A percentile compares a stretch with the other conserved stretches of the same genome.
Conservation (phyloP, 1,140 invertebrate species). For the Drosophila nigrodunni region DNA sequence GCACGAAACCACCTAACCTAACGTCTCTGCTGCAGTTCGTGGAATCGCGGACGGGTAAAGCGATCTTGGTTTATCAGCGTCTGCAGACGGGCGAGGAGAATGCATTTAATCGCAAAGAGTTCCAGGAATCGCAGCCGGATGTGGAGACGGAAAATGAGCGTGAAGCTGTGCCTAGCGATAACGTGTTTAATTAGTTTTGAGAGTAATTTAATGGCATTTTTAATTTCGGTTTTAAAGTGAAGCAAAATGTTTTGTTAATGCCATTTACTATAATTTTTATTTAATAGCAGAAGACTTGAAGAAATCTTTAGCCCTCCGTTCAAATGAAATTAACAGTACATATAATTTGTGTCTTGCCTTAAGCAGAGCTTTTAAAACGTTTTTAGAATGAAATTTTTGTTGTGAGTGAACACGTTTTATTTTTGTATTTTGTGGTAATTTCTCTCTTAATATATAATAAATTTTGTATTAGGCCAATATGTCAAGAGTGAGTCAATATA, state of each 20-base stretch:
- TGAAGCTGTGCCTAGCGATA: constrained; percentile 32
- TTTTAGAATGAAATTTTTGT: constrained; percentile 16
- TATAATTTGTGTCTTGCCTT: constrained; percentile 52
- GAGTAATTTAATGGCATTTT: constrained; percentile 26
- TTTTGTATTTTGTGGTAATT: constrained; percentile 57
- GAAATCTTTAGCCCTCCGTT: constrained; percentile 65
- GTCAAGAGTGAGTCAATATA: constrained; percentile 63
- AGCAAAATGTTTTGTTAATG: constrained; percentile 15
- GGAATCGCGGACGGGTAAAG: constrained; percentile 64
- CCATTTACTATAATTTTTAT: constrained; percentile 13
- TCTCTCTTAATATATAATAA: constrained; percentile 32
- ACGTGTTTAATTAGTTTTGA: constrained; percentile 61
- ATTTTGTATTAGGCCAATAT: constrained; percentile 42
- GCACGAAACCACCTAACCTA: constrained; percentile 64
- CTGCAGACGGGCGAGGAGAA: constrained; percentile 72
- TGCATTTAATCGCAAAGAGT: constrained; percentile 68
- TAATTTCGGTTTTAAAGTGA: constrained; percentile 2
- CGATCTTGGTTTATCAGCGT: constrained; percentile 78
- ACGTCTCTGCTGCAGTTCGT: constrained; percentile 66
- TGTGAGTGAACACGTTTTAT: constrained; percentile 42
- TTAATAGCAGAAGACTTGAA: constrained; percentile 39
- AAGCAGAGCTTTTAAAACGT: constrained; percentile 59
- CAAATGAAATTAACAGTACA: constrained; percentile 56
- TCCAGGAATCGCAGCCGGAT: background rate
- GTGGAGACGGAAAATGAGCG: constrained; percentile 12